Base-by-base conservation (phyloP, 2,888 invertebrate species). In the Hypena proboscidalis region DNA sequence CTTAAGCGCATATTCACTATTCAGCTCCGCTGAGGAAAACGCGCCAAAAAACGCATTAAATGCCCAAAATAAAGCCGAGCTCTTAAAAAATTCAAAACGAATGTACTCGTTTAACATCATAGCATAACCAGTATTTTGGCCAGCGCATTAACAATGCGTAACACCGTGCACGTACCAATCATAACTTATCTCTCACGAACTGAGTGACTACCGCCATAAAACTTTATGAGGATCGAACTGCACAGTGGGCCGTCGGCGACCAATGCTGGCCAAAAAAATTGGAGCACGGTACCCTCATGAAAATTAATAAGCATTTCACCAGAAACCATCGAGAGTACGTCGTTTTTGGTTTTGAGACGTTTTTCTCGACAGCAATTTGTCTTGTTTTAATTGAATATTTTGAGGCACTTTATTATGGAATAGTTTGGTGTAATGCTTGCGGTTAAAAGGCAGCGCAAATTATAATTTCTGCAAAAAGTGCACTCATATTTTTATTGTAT, bases 371-470 rank as follows among this genome's bases (percentile, higher is more conserved):
- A 49, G 63, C 66, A 71, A 71, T 71, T 71, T 71, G 71, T 71
- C 72, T 65, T 64, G 53, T 58, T 54, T 59, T 61, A 71, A 70
- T 71, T 70, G 67, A 68, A 70, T 67, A 71, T 65, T 65, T 62
- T 63, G 59, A 65, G 50, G 39, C 62, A 65, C 67, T 71, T 71
- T 63, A 71, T 71, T 69, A 63, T 44, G 27, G 32, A 39, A 54
- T 39, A 48, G 57, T 46, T 47, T 55, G 47, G 35, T 36, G 36
- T 50, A 46, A 43, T 41, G 40, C 50, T 46, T 50, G 40, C 30
- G 27, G 37, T 44, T 35, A 50, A 45, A 40, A 38, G 40, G 32
- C 30, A 19, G 20, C 31, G 30, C 19, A n/a, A 31, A 31, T 31
- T 38, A 25, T 19, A 17, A 19, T 35, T 41, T 13, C 22, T 17